phyloP scores from a whole-genome alignment of 2,797 vertebrate species.

The Anguilla megastoma region DNA sequence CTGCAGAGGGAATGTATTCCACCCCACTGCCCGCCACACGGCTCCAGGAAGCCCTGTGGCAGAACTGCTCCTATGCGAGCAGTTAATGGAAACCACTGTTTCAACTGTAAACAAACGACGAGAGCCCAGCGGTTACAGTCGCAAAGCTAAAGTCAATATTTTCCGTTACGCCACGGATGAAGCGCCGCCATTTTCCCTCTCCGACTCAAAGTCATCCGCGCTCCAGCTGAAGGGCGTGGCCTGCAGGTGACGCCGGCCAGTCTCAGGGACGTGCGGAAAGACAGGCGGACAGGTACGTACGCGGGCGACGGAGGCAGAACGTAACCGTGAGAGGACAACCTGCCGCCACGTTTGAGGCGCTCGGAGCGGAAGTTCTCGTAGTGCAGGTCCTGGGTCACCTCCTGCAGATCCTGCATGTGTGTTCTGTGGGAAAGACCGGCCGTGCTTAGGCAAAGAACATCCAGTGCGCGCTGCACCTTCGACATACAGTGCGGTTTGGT shows the following conservation, averaged over 20 bases:
- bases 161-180: not conserved
- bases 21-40: not conserved
- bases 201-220: not conserved
- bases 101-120: not conserved
- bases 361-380: slow-evolving; percentile 99
- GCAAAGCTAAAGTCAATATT: not conserved
- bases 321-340: slow-evolving; percentile 79
- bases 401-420: slow-evolving; percentile 98
- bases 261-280: slow-evolving; percentile 49
- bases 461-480: not conserved
- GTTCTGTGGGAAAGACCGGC: slow-evolving; percentile 74
- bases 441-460: not conserved
- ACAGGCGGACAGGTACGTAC: slow-evolving; percentile 67
- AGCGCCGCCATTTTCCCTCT: not conserved
- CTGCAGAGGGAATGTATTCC: not conserved
- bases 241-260: not conserved
- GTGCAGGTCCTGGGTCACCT: slow-evolving; percentile 98
- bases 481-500: not conserved
- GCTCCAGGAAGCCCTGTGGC: not conserved
- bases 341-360: slow-evolving; percentile 92
- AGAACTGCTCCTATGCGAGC: not conserved
- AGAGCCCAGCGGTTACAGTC: not conserved
- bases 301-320: slow-evolving; percentile 72
- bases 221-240: not conserved
- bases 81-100: not conserved